phyloP scores from a whole-genome alignment of 2,113 vertebrate species.

The Petroica traversi region DNA sequence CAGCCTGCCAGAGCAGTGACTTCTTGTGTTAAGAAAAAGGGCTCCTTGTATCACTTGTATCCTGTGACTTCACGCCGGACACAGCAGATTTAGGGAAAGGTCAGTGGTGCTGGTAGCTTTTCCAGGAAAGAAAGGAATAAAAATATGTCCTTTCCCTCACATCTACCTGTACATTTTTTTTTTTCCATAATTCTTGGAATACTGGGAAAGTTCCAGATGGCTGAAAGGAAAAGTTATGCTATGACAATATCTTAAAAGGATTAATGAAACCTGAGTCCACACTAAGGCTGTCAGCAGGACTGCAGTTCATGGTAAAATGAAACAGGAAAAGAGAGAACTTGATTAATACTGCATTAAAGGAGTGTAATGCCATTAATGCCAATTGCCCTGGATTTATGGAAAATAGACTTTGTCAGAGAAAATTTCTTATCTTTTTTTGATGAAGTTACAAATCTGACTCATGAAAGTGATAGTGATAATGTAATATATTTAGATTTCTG shows the following conservation, averaged over 20 bases:
- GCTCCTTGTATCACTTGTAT: not conserved
- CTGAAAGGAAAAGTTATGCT: constrained; percentile 1
- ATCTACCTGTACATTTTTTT: not conserved
- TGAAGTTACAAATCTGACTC: constrained; percentile 29
- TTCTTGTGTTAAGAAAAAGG: not conserved
- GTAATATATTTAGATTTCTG: constrained; percentile 35
- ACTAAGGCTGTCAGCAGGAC: not conserved
- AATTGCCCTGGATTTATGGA: not conserved
- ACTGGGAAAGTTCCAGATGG: constrained; percentile 1
- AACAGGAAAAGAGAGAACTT: not conserved
- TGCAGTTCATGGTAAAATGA: not conserved
- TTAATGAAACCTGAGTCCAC: not conserved
- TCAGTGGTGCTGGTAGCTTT: not conserved
- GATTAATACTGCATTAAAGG: constrained; percentile 28
- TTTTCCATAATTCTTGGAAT: constrained; percentile 33
- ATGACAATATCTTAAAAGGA: constrained; percentile 4
- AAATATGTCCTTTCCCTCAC: not conserved
- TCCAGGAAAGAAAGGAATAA: not conserved
- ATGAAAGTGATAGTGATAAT: constrained; percentile 32
- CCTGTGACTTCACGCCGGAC: not conserved
- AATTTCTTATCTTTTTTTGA: constrained; percentile 15
- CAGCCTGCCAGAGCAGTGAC: not conserved
- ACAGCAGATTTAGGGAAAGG: not conserved
- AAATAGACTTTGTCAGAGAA: constrained; percentile 14
- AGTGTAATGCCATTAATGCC: constrained; percentile 34